A percentile compares a stretch with the other conserved stretches of the same genome.
phyloP scores from a whole-genome alignment of 2,113 vertebrate species.

The Ahaetulla prasina region DNA sequence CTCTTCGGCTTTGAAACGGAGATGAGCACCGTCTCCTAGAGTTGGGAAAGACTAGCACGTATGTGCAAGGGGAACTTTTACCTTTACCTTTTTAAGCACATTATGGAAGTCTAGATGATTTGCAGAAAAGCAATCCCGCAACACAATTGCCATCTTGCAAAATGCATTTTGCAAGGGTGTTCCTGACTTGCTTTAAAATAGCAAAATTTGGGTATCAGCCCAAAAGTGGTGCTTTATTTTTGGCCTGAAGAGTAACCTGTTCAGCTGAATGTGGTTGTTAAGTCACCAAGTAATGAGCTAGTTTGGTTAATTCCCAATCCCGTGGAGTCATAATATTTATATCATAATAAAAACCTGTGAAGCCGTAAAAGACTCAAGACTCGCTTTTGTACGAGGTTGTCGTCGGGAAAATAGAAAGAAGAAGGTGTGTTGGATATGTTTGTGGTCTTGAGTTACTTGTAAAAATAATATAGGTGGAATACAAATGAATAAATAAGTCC shows the following conservation, averaged over 20 bases:
- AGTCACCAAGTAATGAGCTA: not conserved
- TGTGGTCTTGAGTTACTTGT: not conserved
- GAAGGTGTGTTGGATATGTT: not conserved
- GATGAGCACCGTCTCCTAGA: too few relatives aligned
- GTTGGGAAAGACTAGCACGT: too few relatives aligned
- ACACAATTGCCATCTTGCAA: not conserved
- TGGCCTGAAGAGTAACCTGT: not conserved
- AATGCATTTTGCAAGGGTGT: not conserved
- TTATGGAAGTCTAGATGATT: not conserved
- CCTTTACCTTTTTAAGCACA: too few relatives aligned
- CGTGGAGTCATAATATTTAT: not conserved
- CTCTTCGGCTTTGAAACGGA: too few relatives aligned
- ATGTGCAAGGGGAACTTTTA: too few relatives aligned
- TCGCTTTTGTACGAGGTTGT: not conserved
- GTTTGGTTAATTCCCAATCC: not conserved
- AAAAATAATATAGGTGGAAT: not conserved
- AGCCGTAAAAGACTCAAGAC: not conserved
- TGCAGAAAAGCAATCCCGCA: not conserved
- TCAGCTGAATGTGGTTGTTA: too few relatives aligned
- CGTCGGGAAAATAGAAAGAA: too few relatives aligned
- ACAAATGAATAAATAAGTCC: not conserved
- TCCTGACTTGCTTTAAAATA: too few relatives aligned
- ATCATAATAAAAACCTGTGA: not conserved
- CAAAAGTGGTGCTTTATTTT: not conserved
- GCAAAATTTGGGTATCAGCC: too few relatives aligned